Conservation (phyloP, 2,888 invertebrate species). For the Cerastoderma edule region DNA sequence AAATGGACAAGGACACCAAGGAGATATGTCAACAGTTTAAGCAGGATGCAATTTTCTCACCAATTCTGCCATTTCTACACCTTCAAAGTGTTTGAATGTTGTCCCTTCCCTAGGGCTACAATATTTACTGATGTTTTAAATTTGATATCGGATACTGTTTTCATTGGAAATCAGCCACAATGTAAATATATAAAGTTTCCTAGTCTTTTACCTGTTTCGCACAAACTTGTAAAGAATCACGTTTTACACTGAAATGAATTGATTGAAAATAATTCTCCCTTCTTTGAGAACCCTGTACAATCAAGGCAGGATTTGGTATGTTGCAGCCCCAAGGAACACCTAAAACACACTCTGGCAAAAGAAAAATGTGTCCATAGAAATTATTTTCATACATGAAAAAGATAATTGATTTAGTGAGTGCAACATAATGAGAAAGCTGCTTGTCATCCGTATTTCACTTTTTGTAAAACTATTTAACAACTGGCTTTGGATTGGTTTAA, state of each 20-base stretch:
- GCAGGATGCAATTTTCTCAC: constrained; percentile 27
- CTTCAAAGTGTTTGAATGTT: constrained; percentile 4
- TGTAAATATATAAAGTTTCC: constrained; percentile 20
- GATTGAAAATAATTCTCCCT: too few species aligned
- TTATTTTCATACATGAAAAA: too few species aligned
- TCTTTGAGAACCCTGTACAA: too few species aligned
- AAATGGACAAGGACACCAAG: constrained; percentile 16
- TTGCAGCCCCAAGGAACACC: too few species aligned
- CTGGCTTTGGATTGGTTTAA: too few species aligned
- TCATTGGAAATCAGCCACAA: constrained; percentile 16
- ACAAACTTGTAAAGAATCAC: constrained; percentile 7
- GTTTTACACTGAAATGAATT: constrained; percentile 5
- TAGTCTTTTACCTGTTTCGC: constrained; percentile 9
- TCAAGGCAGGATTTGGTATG: too few species aligned
- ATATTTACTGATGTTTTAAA: constrained; percentile 23
- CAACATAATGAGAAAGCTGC: too few species aligned
- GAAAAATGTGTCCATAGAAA: too few species aligned
- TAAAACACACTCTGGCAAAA: too few species aligned
- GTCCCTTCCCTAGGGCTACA: constrained; percentile 11
- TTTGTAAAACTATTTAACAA: too few species aligned
- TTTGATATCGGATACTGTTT: constrained; percentile 23
- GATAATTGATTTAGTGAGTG: too few species aligned
- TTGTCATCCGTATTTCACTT: too few species aligned
- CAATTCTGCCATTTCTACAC: constrained; percentile 12
- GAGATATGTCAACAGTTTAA: constrained; percentile 19